phyloP scores from a whole-genome alignment of 2,113 vertebrate genomes.

The Lophius piscatorius region DNA sequence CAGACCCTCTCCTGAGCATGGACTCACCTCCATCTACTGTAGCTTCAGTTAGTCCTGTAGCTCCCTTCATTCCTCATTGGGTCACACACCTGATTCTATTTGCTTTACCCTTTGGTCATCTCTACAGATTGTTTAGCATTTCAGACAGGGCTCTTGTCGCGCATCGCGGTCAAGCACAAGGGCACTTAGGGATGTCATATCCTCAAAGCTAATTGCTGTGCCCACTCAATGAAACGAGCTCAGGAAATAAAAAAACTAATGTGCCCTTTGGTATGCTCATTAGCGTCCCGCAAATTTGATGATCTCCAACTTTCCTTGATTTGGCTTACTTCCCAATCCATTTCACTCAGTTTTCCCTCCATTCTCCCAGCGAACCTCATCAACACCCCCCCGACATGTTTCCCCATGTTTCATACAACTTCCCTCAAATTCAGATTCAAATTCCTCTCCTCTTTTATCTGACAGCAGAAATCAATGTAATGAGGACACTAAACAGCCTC shows the following conservation, averaged over 20 bases:
- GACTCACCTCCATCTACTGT: no score
- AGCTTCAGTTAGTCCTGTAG: conserved; percentile 27
- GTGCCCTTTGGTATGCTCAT: conserved; percentile 75
- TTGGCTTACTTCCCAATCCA: conserved; percentile 18
- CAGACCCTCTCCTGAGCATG: conserved; percentile 4
- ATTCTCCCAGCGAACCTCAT: not conserved
- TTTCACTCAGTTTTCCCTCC: conserved; percentile 34
- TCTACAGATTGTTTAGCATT: conserved; percentile 69
- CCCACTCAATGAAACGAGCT: conserved; percentile 76
- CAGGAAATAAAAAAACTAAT: conserved; percentile 77
- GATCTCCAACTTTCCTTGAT: conserved; percentile 59
- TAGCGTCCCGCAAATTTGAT: conserved; percentile 66
- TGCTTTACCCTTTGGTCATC: conserved; percentile 8
- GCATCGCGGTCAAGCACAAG: conserved; percentile 54
- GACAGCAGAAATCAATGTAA: conserved; percentile 35
- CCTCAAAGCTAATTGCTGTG: conserved; percentile 78
- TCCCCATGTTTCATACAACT: no score
- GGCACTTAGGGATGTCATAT: conserved; percentile 69
- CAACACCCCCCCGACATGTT: no score
- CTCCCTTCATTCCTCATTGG: conserved; percentile 23
- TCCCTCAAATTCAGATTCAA: no score
- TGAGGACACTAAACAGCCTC: conserved; percentile 30
- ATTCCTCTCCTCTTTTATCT: no score
- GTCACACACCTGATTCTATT: conserved; percentile 33
- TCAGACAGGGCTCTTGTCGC: conserved; percentile 60